A percentile compares a stretch with the other conserved stretches of the same genome.
phyloP scores from a whole-genome alignment of 2,888 invertebrate genomes.

The Watsonalla cultraria region DNA sequence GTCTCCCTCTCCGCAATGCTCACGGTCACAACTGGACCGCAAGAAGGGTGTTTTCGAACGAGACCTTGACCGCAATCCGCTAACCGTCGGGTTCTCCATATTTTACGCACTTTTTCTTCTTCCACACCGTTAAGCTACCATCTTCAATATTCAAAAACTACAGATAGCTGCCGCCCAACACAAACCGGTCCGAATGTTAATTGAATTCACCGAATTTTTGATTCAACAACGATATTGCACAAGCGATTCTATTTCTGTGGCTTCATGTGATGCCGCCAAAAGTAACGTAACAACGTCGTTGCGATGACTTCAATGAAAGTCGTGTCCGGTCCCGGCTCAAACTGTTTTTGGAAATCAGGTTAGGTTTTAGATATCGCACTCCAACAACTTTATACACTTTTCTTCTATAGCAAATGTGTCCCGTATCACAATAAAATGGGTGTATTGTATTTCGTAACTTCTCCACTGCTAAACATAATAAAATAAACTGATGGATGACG shows the following conservation, averaged over 20 bases:
- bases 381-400: too few species aligned
- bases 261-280: slow-evolving; percentile 73
- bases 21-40: slow-evolving; percentile 78
- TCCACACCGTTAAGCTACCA: slow-evolving; percentile 28
- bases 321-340: background rate
- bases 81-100: slow-evolving; percentile 66
- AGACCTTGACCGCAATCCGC: slow-evolving; percentile 82
- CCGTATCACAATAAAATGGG: slow-evolving; percentile 28
- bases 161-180: slow-evolving; percentile 33
- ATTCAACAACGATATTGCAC: slow-evolving; percentile 55
- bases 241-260: slow-evolving; percentile 74
- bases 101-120: slow-evolving; percentile 16
- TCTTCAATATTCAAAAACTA: slow-evolving; percentile 25
- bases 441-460: slow-evolving; percentile 52
- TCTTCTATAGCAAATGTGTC: too few species aligned
- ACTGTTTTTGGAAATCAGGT: background rate
- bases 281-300: slow-evolving; percentile 47
- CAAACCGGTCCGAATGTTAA: slow-evolving; percentile 33
- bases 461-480: slow-evolving; percentile 10
- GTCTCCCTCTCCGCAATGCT: slow-evolving; percentile 73
- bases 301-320: slow-evolving; percentile 22
- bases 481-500: too few species aligned
- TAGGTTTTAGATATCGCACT: background rate
- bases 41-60: slow-evolving; percentile 84
- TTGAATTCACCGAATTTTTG: slow-evolving; percentile 36